A percentile compares a stretch with the other conserved stretches of the same genome.
These are phyloP conservation scores for Ptychoptera albimana DNA, from an alignment of 2,888 invertebrate genomes.

Conservation along the genomic window DNA sequence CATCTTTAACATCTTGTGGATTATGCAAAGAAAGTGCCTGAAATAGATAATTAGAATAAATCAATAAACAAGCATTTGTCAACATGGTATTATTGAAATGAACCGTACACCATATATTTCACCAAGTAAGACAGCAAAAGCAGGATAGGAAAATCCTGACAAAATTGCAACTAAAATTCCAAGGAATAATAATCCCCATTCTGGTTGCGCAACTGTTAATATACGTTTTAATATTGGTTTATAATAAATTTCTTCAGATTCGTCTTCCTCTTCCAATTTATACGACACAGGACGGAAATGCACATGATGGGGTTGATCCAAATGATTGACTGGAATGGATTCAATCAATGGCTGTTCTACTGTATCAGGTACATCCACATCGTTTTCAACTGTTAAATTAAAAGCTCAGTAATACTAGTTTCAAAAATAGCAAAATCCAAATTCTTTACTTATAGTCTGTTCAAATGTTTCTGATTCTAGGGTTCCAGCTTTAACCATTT, in stretches of 20 bases:
- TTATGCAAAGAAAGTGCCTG: slow-evolving; percentile 46
- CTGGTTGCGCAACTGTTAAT: slow-evolving; percentile 46
- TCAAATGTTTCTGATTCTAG: slow-evolving; percentile 11
- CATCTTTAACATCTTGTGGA: slow-evolving; percentile 35
- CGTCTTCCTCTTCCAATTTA: slow-evolving; percentile 13
- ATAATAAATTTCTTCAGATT: slow-evolving; percentile 23
- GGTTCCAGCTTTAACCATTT: slow-evolving; percentile 37
- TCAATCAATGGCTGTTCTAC: neutral
- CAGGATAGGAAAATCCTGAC: slow-evolving; percentile 57
- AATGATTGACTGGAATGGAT: neutral
- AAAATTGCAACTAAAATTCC: slow-evolving; percentile 47
- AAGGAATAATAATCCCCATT: slow-evolving; percentile 46
- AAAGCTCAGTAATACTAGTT: neutral
- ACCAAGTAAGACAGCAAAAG: slow-evolving; percentile 60
- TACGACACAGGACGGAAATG: slow-evolving; percentile 1
- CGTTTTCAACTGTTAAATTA: slow-evolving; percentile 2
- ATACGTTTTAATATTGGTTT: slow-evolving; percentile 34
- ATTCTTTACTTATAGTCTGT: neutral
- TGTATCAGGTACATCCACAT: neutral
- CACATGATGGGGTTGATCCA: slow-evolving; percentile 4
- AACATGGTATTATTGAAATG: neutral
- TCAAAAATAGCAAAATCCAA: neutral
- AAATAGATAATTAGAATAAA: slow-evolving; percentile 13
- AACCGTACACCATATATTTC: slow-evolving; percentile 49
- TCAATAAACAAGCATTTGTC: neutral